phyloP scores from a whole-genome alignment of 2,888 invertebrate genomes.

The Cheilosia vulpina region DNA sequence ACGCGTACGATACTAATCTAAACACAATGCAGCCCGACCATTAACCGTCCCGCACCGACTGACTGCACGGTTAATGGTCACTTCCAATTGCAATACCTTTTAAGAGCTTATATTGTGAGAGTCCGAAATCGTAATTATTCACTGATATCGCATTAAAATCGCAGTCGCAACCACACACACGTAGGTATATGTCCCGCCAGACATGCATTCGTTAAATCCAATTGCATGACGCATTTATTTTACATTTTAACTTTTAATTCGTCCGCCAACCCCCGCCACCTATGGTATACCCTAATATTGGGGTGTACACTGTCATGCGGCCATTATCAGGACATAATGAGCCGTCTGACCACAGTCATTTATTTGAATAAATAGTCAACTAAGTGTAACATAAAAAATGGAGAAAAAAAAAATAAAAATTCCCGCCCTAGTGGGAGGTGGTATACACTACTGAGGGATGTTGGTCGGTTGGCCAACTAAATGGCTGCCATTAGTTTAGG shows the following conservation, averaged over 20 bases:
- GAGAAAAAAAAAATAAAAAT: background rate
- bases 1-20: slow-evolving; percentile 42
- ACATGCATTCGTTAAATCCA: slow-evolving; percentile 26
- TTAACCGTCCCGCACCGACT: no score
- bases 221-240: slow-evolving; percentile 53
- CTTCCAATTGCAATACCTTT: background rate
- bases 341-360: slow-evolving; percentile 55
- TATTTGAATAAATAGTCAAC: slow-evolving; percentile 65
- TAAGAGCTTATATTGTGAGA: slow-evolving; percentile 9
- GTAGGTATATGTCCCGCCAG: no score
- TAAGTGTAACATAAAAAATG: slow-evolving; percentile 60
- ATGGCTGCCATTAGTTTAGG: slow-evolving; percentile 56
- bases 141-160: slow-evolving; percentile 50
- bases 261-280: background rate
- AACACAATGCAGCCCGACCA: slow-evolving; percentile 20
- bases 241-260: slow-evolving; percentile 51
- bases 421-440: background rate
- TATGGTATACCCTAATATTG: background rate
- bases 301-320: slow-evolving; percentile 24
- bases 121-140: slow-evolving; percentile 53
- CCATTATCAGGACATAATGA: slow-evolving; percentile 52
- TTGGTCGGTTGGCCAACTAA: slow-evolving; percentile 39
- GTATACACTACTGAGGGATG: background rate
- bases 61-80: background rate
- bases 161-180: background rate